A percentile compares a stretch with the other conserved stretches of the same genome.
Conservation (phyloP, 1,140 invertebrate genomes). For the Homarus americanus region DNA sequence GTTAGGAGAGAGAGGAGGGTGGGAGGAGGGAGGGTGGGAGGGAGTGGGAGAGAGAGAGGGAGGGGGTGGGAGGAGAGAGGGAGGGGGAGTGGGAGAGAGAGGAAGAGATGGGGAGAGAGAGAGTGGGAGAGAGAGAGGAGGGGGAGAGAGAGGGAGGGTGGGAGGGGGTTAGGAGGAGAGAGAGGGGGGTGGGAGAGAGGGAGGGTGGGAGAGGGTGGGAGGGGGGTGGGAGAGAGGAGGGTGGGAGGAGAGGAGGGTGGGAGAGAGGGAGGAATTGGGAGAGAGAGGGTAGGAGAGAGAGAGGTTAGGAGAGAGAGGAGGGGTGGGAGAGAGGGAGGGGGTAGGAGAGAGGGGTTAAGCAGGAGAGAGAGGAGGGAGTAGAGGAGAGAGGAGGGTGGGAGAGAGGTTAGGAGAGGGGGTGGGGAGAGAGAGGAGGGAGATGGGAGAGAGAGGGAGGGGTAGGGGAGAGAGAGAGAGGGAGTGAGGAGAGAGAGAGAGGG, state of each 20-base stretch:
- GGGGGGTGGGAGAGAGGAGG: neutral
- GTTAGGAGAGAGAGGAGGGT: neutral
- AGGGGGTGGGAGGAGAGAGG: too few species aligned
- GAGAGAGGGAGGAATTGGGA: neutral
- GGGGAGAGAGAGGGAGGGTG: neutral
- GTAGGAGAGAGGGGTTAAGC: neutral
- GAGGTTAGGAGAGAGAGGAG: too few species aligned
- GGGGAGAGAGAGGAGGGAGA: too few species aligned
- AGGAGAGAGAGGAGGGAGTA: too few species aligned
- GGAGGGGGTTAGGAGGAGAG: too few species aligned
- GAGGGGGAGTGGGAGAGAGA: too few species aligned
- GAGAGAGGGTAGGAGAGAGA: neutral
- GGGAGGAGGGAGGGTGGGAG: neutral
- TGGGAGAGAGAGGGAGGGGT: too few species aligned
- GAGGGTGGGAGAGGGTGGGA: neutral
- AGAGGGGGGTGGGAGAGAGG: neutral
- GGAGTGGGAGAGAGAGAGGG: neutral
- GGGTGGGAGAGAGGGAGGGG: too few species aligned
- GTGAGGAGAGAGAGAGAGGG: neutral
- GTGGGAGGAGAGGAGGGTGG: too few species aligned
- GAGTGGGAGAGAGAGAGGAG: neutral
- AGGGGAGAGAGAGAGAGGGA: too few species aligned
- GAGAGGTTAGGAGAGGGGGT: neutral
- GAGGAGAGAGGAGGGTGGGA: neutral
- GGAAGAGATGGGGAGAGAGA: neutral